Percentiles rank a stretch among this genome's conserved stretches.
These are phyloP conservation scores for Euura saliciscinereae DNA, from an alignment of 1,140 invertebrate species.

Conservation along the genomic window DNA sequence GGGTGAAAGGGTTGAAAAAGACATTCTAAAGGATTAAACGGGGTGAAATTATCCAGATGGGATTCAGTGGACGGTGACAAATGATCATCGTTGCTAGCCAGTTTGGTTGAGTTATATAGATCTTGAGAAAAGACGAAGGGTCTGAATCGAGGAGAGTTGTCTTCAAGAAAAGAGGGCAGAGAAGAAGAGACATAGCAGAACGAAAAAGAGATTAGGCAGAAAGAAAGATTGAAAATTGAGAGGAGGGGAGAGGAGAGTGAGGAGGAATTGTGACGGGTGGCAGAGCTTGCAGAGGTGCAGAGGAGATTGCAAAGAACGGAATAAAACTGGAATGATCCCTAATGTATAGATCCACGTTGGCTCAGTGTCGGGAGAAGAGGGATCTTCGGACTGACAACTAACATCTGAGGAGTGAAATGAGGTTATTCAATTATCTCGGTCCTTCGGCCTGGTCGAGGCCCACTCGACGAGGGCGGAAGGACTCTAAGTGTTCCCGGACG, in stretches of 20 bases:
- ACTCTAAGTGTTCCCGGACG: not conserved
- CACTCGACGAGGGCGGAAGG: not conserved
- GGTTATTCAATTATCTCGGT: conserved; percentile 1
- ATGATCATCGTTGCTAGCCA: not conserved
- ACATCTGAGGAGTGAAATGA: conserved; percentile 1
- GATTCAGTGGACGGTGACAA: not conserved
- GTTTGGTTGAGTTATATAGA: not conserved
- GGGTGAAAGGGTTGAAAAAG: not conserved
- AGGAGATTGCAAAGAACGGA: not conserved
- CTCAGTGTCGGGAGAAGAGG: not conserved
- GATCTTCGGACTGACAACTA: not conserved
- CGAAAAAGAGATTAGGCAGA: not conserved
- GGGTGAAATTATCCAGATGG: conserved; percentile 2
- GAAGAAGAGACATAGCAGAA: not conserved
- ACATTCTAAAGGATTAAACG: conserved; percentile 1
- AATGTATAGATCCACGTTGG: not conserved
- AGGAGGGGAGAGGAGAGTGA: not conserved
- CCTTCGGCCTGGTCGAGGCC: not conserved
- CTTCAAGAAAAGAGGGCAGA: not conserved
- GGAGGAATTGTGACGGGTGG: not conserved
- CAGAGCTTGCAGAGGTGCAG: not conserved
- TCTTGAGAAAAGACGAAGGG: not conserved
- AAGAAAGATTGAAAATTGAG: too few species aligned
- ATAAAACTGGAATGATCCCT: not conserved
- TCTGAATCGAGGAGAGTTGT: not conserved